These are phyloP conservation scores for Calidris pugnax DNA, from an alignment of 2,113 vertebrate genomes.

Conservation along the genomic window DNA sequence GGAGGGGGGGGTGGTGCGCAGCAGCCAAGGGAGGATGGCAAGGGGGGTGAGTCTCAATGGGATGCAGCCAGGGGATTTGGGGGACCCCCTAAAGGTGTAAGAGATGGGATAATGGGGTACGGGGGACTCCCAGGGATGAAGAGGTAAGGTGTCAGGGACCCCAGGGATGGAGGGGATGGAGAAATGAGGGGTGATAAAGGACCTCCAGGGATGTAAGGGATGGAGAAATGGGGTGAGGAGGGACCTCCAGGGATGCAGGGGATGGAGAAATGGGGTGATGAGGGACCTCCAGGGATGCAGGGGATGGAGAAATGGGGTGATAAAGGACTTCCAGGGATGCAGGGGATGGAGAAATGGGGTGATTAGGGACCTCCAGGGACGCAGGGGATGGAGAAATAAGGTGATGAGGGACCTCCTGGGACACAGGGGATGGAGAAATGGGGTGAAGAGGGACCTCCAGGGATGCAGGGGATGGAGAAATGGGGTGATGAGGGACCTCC, in stretches of 20 bases:
- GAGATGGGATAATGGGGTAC: too few species aligned
- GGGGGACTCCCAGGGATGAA: too few species aligned
- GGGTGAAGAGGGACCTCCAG: too few species aligned
- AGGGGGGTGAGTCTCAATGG: accelerated
- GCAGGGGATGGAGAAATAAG: background rate
- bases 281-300: background rate
- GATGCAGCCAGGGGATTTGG: background rate
- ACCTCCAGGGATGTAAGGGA: background rate
- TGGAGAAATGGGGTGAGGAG: background rate
- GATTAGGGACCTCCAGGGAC: too few species aligned
- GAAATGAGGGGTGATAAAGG: too few species aligned
- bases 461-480: background rate
- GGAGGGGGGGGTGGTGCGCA: background rate
- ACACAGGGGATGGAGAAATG: background rate
- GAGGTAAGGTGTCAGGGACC: background rate
- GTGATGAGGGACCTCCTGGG: too few species aligned
- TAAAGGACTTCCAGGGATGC: background rate
- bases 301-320: too few species aligned
- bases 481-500: too few species aligned
- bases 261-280: background rate
- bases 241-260: background rate
- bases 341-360: background rate
- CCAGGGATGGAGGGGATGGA: background rate
- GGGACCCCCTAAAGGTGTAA: background rate
- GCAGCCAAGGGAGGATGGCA: background rate